Evolutionary conservation across 2,797 vertebrate species (phyloP), one percentile per base, ranked within the genome.

Genomic region (Kryptopterus vitreolus): DNA sequence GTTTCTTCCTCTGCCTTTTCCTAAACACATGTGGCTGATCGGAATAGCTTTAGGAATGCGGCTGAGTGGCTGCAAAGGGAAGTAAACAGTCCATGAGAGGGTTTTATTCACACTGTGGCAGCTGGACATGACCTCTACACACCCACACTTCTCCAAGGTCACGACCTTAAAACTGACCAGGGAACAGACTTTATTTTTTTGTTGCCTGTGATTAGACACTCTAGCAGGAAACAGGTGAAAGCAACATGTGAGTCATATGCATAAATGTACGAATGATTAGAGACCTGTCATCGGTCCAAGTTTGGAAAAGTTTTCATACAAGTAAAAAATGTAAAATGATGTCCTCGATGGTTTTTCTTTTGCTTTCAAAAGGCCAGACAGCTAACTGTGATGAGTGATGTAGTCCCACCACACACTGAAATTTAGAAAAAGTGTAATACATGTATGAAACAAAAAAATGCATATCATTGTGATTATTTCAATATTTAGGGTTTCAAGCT

Each of bases 61-160:
- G 10, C 11, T 52, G 33, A 33, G 48, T 38, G 38, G 58, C 52
- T 48, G 53, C 73, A 77, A 63, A 68, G 9, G 12, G 24, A 18
- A 55, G 29, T 33, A 52, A 58, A 74, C 29, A 52, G 57, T 58
- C 59, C 18, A 48, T 29, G 63, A 76, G 48, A 63, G 50, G 6
- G 33, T 26, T 74, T 31, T 57, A 78, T 38, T 78, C 50, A 68
- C 15, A 68, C 22, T 65, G 52, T 55, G 53, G 59, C 75, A 70
- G 69, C 72, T 63, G 76, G 74, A 33, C 59, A 53, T 81, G 77
- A 84, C 82, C 82, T 78, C n/a, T 71, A 35, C 7, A 50, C 68
- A 26, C 63, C 77, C 62, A 50, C 12, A 58, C 46, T 71, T 65
- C 65, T 80, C 65, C 18, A 59, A 50, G 75, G 73, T 83, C 78